Conservation (phyloP, 2,113 vertebrate genomes). For the Ptilorrhoa leucosticta region DNA sequence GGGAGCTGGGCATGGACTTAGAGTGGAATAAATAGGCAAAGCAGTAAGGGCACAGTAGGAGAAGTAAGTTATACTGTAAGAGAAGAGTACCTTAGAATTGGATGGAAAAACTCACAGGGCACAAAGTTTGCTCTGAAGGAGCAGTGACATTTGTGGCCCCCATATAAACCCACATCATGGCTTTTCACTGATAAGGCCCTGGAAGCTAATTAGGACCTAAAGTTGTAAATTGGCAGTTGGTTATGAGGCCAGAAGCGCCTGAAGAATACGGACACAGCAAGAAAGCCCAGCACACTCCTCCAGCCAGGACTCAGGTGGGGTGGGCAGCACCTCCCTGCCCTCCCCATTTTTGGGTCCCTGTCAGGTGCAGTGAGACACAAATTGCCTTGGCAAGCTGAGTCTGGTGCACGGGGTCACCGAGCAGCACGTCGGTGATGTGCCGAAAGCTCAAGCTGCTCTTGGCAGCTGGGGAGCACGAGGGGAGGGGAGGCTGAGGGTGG, state of each 20-base stretch:
- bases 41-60: not conserved
- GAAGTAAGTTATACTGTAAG: not conserved
- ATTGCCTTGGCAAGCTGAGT: rapidly evolving
- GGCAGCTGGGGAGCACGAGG: rapidly evolving
- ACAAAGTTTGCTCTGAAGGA: not conserved
- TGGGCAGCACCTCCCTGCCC: not conserved
- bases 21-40: not conserved
- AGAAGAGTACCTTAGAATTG: not conserved
- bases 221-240: not conserved
- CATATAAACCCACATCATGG: not conserved
- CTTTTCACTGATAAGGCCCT: not conserved
- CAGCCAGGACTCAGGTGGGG: rapidly evolving
- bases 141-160: not conserved
- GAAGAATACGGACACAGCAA: not conserved
- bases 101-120: not conserved
- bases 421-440: rapidly evolving
- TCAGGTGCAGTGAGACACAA: not conserved
- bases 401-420: rapidly evolving
- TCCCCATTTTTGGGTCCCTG: not conserved
- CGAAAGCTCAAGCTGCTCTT: rapidly evolving
- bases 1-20: not conserved
- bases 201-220: not conserved
- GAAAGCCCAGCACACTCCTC: not conserved
- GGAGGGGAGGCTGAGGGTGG: not conserved
- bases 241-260: not conserved